Base-by-base conservation (phyloP, 2,113 vertebrate species). In the Pyxicephalus adspersus region DNA sequence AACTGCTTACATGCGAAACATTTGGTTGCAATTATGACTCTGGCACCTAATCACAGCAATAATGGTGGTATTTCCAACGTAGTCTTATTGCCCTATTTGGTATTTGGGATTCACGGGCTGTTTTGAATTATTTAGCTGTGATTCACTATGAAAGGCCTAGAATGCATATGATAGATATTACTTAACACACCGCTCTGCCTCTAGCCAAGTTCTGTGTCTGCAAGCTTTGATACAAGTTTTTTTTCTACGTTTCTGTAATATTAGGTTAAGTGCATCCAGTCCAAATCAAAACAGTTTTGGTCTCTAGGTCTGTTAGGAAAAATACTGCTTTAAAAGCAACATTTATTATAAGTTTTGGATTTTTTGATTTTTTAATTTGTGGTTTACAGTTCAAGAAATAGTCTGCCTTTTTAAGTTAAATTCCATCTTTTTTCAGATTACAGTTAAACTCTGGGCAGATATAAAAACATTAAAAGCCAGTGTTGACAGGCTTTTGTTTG, bases 81-180 rank as follows among this genome's bases (percentile, higher is more conserved):
- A 86, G 85, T 89, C 89, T 87, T 90, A 88, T 86, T 86, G 86
- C 91, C 89, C 84, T 88, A 90, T 91, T 92, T 90, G 87, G 90
- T 86, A 85, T 68, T 83, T 54, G 55, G 19, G 76, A 83, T 83
- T 77, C 74, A 52, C 84, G 85, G 86, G 55, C 83, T 85, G 65
- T 64, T 64, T 85, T 83, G 63, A 71, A 83, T 81, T 71, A 85
- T 85, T 85, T 84, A 84, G 87, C 83, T 82, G 64, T 87, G 85
- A 85, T 80, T 79, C 76, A 71, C 66, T 80, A 63, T 72, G 34
- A 72, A 61, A 72, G 51, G 55, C 66, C 23, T 61, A 55, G 76
- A 67, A 67, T 64, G 66, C 78, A 80, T 80, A 31, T 54, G 67
- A 80, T 71, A 52, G 78, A 72, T 80, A 72, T 80, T 72, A 72